phyloP scores from a whole-genome alignment of 2,888 invertebrate species.

The Lochmaea crataegi region DNA sequence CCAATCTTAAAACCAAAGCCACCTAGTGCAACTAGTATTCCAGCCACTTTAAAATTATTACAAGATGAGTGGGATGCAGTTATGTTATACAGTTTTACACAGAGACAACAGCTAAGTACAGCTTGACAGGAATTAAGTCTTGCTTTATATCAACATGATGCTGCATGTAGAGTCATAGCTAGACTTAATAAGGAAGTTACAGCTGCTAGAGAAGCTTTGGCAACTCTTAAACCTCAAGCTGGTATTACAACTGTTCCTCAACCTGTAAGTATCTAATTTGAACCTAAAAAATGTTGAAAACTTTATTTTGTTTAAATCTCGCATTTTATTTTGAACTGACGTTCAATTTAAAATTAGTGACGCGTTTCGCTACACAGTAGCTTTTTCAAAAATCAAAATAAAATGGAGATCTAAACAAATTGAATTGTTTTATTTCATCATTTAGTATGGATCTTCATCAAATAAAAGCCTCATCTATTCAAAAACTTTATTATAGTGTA shows the following conservation, averaged over 20 bases:
- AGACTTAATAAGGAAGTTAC: slow-evolving; percentile 98
- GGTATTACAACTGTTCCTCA: slow-evolving; percentile 81
- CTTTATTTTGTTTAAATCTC: no score
- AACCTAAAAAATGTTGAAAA: no score
- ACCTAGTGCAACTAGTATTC: slow-evolving; percentile 97
- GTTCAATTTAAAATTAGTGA: no score
- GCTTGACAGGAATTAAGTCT: slow-evolving; percentile 86
- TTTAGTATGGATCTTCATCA: no score
- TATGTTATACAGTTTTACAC: slow-evolving; percentile 98
- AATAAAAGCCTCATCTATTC: no score
- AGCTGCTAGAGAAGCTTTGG: slow-evolving; percentile 97
- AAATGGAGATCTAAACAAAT: no score
- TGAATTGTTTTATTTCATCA: no score
- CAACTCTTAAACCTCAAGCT: slow-evolving; percentile 97
- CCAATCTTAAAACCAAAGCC: slow-evolving; percentile 96
- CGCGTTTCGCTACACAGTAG: no score
- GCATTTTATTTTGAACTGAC: no score
- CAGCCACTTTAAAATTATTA: slow-evolving; percentile 88
- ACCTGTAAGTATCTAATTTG: slow-evolving; percentile 66
- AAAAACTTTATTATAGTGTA: neutral
- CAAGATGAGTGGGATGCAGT: slow-evolving; percentile 99
- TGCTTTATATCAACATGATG: slow-evolving; percentile 98
- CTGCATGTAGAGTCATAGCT: slow-evolving; percentile 98
- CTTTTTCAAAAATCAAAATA: no score
- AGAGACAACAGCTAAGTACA: slow-evolving; percentile 98